Base-by-base conservation (phyloP, 2,113 vertebrate genomes). In the Steatornis caripensis region DNA sequence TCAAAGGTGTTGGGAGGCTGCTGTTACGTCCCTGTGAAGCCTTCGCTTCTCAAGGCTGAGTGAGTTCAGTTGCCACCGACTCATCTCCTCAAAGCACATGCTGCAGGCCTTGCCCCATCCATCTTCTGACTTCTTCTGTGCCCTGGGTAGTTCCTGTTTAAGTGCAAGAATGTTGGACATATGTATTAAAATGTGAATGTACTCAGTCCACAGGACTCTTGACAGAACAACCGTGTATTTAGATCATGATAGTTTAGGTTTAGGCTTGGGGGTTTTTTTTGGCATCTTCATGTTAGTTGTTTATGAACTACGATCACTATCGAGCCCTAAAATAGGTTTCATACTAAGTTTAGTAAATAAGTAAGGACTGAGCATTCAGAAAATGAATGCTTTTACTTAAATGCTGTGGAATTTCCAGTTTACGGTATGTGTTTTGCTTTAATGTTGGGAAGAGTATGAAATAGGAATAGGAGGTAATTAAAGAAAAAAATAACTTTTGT, bases 341-440 rank as follows among this genome's bases (percentile, higher is more conserved):
- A 4, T 90, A 34, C 55, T 79, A 89, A 83, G 15, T 91, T 93
- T 82, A 93, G 77, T 85, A 85, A 88, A 58, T 76, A 84, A 93
- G 16, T 71, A 77, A 75, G 74, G 57, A 76, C 65, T 85, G 20
- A 94, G 21, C 66, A 62, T 85, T 79, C 77, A 66, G 61, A 95
- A 94, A 80, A 95, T 90, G 23, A 96, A 51, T 87, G 30, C 60
- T 84, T 94, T 89, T 68, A 75, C 30, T 95, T 72, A 82, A 10
- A 27, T 10, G 4, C 29, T 36, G 22, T 76, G 79, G 64, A 65
- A 83, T 87, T 92, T 92, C 32, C 49, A 66, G n/a, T 77, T 70
- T 43, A 34, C 69, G n/a, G 18, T 48, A 7, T 49, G 24, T 84
- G 32, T 83, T 96, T 69, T 83, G 39, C 34, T 71, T 70, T 74